Conservation (phyloP, 2,113 vertebrate genomes). For the Odocoileus hemionus region DNA sequence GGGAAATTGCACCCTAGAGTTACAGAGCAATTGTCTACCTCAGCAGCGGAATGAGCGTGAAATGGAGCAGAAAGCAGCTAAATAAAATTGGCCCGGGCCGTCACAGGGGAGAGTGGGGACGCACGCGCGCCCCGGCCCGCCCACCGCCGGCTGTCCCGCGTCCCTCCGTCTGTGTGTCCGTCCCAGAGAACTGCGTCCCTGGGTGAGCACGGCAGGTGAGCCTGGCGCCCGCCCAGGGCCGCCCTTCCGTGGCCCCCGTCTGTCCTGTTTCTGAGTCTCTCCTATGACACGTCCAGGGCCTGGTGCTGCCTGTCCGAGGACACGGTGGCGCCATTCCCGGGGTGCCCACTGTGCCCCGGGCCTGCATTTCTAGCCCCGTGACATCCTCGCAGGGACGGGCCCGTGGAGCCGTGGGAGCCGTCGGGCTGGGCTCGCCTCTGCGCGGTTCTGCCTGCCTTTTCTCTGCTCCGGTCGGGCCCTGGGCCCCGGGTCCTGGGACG, state of each 20-base stretch:
- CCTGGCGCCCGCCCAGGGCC: neutral
- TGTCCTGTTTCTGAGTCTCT: neutral
- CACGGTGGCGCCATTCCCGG: rapidly evolving
- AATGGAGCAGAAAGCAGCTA: conserved; percentile 81
- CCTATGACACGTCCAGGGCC: rapidly evolving
- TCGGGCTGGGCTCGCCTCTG: neutral
- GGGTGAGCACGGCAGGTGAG: rapidly evolving
- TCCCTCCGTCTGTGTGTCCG: neutral
- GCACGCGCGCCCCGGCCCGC: neutral
- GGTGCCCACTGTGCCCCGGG: neutral
- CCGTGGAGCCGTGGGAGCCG: rapidly evolving
- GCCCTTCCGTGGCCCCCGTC: neutral
- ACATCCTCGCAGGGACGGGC: neutral
- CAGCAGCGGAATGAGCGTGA: conserved; percentile 79
- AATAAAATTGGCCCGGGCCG: conserved; percentile 72
- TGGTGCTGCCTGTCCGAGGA: rapidly evolving
- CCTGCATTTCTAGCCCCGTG: rapidly evolving
- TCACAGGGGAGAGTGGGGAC: conserved; percentile 66
- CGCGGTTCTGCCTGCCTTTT: neutral
- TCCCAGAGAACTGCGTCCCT: rapidly evolving
- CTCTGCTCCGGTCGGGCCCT: neutral
- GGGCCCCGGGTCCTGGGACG: neutral
- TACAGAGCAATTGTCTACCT: conserved; percentile 82
- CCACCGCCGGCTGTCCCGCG: rapidly evolving
- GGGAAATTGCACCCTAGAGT: conserved; percentile 81